Evolutionary conservation across 2,113 vertebrate genomes (phyloP), one percentile per base, ranked within the genome.

Genomic region (Martes martes): DNA sequence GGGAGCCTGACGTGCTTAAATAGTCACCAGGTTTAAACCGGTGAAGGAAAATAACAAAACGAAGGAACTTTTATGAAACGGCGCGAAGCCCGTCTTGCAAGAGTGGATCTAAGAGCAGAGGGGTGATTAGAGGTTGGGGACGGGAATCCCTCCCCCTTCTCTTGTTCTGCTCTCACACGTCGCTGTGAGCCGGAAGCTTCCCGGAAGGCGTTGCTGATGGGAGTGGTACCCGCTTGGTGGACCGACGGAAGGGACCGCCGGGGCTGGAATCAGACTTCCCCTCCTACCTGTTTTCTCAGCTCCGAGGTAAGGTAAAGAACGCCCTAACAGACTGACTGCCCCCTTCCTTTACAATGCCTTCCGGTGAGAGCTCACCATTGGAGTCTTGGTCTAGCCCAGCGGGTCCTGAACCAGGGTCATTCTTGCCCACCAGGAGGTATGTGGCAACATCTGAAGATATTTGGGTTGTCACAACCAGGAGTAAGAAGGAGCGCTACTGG

Each of bases 1-100:
- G 79, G 39, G 65, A 52, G 26, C 19, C 59, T 39, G 6, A 14
- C 33, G 39, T 78, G 21, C 52, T 87, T 73, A 78, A 90, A 86
- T 21, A 39, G 82, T 95, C 26, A 23, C 47, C 6, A 7, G 92
- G 55, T 45, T 96, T 91, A 95, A 97, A 47, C n/a, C 42, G 50
- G 52, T 28, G 45, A 89, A 86, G 55, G 65, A 76, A 94, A 89
- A 93, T 50, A 59, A 52, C 6, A 59, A 42, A 94, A 57, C n/a
- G 23, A 73, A 89, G 89, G 47, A 39, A 65, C 21, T 50, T 45
- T 81, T 39, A 79, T 83, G 33, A 91, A 84, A 78, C 36, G 9
- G 81, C 33, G 0, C 57, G 73, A 92, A 84, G 39, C 26, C 26
- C 6, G 11, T 71, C 80, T 80, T n/a, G 57, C 83, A 88, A 76